These are phyloP conservation scores for Columba janthina DNA, from an alignment of 2,113 vertebrate genomes.

Conservation along the genomic window DNA sequence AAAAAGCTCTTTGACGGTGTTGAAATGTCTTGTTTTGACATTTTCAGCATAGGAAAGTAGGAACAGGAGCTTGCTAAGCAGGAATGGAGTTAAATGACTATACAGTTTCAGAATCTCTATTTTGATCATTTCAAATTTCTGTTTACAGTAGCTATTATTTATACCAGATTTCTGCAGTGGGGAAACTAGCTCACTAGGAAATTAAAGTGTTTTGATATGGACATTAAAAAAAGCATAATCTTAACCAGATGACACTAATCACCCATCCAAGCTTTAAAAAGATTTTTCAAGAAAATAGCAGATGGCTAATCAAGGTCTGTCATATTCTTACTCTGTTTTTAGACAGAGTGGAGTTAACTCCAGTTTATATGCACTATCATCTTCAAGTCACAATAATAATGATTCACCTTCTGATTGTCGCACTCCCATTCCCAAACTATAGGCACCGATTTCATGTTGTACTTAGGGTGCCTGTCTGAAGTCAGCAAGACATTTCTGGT, in stretches of 20 bases:
- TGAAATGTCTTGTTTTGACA: slow-evolving; percentile 56
- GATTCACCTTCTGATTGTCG: neutral
- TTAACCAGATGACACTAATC: neutral
- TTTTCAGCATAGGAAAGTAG: slow-evolving; percentile 10
- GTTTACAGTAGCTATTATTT: slow-evolving; percentile 7
- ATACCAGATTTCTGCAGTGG: neutral
- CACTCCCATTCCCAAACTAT: neutral
- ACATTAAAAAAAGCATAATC: neutral
- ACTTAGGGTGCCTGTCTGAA: neutral
- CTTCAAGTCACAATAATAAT: neutral
- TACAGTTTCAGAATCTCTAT: neutral
- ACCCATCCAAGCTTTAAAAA: neutral
- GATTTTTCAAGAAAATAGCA: neutral
- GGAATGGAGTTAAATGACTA: neutral
- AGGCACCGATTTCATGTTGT: neutral
- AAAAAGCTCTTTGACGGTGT: neutral
- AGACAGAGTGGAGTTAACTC: neutral
- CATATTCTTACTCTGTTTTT: neutral
- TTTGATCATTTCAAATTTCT: neutral
- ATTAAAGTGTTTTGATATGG: neutral
- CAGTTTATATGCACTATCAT: neutral
- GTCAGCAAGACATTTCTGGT: neutral
- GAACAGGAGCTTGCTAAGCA: neutral
- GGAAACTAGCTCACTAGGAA: neutral
- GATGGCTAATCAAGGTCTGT: neutral